These are phyloP conservation scores for Tubiluchus corallicola DNA, from an alignment of 2,888 invertebrate genomes.

Conservation along the genomic window DNA sequence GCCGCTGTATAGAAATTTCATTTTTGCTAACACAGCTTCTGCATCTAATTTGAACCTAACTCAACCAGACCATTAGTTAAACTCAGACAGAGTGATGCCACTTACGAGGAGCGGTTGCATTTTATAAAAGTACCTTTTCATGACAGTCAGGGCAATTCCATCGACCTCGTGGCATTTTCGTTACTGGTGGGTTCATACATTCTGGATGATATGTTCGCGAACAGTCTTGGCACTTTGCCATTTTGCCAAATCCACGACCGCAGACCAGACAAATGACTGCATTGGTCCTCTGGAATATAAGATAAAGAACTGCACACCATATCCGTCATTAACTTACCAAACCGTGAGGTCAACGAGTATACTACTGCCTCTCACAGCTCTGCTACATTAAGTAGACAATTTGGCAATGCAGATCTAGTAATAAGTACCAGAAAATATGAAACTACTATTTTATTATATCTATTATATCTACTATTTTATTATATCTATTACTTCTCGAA, in stretches of 20 bases:
- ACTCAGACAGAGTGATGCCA: no score
- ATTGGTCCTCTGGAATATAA: constrained; percentile 55
- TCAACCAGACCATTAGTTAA: no score
- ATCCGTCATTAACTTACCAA: constrained; percentile 7
- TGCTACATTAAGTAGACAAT: no score
- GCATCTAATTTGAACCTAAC: no score
- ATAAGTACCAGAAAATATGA: no score
- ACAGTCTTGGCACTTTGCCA: constrained; percentile 74
- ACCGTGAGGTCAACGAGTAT: no score
- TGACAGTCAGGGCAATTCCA: constrained; percentile 79
- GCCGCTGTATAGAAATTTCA: no score
- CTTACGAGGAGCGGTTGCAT: no score
- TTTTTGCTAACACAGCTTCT: no score
- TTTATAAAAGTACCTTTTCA: constrained; percentile 42
- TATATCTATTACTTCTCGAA: constrained; percentile 6
- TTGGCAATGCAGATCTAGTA: no score
- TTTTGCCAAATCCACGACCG: constrained; percentile 47
- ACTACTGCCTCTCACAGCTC: no score
- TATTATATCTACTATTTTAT: constrained; percentile 6
- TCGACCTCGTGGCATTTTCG: constrained; percentile 60
- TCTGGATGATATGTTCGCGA: constrained; percentile 79
- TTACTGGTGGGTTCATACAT: constrained; percentile 70
- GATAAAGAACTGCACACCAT: not conserved
- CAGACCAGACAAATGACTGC: constrained; percentile 86
- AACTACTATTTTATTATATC: not conserved